These are phyloP conservation scores for Adelges cooleyi DNA, from an alignment of 1,140 invertebrate species.

Conservation along the genomic window DNA sequence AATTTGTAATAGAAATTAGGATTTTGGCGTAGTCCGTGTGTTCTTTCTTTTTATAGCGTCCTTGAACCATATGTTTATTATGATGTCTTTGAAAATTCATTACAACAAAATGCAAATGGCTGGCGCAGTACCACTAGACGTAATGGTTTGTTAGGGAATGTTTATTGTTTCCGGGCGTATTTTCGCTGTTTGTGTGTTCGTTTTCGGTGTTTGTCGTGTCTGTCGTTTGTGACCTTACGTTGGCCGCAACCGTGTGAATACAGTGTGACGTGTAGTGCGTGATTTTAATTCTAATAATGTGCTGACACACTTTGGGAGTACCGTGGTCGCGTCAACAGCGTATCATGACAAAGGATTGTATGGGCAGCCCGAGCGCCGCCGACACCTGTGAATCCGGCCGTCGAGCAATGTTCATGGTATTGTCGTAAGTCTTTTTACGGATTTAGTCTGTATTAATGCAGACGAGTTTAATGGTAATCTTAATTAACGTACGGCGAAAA, in stretches of 20 bases:
- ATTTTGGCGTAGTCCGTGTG: too few relatives aligned
- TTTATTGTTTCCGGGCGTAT: conserved; percentile 26
- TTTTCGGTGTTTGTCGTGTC: neutral
- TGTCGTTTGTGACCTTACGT: neutral
- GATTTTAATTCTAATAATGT: neutral
- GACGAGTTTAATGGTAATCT: too few relatives aligned
- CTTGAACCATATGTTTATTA: conserved; percentile 18
- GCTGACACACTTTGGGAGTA: conserved; percentile 6
- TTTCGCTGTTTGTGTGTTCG: neutral
- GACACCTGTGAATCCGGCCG: conserved; percentile 16
- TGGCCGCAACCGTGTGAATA: neutral
- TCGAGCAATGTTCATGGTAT: neutral
- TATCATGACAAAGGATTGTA: conserved; percentile 25
- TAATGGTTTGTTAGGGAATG: conserved; percentile 27
- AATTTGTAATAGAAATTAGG: too few relatives aligned
- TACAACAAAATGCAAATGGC: conserved; percentile 29
- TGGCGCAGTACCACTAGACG: conserved; percentile 20
- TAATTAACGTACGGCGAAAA: conserved; percentile 2
- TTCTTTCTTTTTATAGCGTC: conserved; percentile 9
- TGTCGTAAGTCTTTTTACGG: neutral
- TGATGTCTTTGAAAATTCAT: conserved; percentile 21
- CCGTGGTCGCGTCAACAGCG: conserved; percentile 13
- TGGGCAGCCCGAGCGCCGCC: conserved; percentile 7
- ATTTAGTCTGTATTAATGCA: too few relatives aligned
- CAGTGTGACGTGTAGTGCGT: neutral